Conservation (phyloP, 2,888 invertebrate species). For the Agrenia bidenticulata region DNA sequence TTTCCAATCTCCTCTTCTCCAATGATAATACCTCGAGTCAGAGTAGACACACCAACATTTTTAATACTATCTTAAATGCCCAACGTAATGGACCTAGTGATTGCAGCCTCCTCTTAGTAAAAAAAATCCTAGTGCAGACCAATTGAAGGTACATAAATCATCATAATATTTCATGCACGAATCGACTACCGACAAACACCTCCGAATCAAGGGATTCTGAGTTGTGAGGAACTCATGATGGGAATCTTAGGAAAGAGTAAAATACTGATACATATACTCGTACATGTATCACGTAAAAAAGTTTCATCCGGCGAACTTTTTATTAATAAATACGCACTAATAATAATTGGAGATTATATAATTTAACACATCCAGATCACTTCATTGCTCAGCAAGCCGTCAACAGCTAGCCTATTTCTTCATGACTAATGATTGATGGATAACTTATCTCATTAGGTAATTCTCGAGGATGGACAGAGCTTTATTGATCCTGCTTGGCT, state of each 20-base stretch:
- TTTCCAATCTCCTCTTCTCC: no score
- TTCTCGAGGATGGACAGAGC: background rate
- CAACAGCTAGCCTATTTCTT: constrained; percentile 13
- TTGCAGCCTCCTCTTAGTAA: no score
- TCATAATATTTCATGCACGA: no score
- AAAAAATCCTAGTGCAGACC: no score
- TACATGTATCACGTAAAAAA: background rate
- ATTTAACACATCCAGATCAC: constrained; percentile 15
- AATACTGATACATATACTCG: background rate
- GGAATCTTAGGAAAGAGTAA: background rate
- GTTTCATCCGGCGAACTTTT: background rate
- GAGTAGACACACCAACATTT: no score
- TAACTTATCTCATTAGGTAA: constrained; percentile 1
- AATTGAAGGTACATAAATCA: no score
- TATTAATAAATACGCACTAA: background rate
- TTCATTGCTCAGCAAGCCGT: constrained; percentile 7
- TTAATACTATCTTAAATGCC: no score
- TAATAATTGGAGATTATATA: background rate
- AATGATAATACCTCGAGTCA: no score
- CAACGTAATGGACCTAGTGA: no score
- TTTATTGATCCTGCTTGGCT: background rate
- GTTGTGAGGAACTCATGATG: no score
- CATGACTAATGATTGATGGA: background rate
- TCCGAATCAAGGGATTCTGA: no score
- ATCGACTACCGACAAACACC: no score